phyloP scores from a whole-genome alignment of 2,113 vertebrate species.

The Limnothrissa miodon region DNA sequence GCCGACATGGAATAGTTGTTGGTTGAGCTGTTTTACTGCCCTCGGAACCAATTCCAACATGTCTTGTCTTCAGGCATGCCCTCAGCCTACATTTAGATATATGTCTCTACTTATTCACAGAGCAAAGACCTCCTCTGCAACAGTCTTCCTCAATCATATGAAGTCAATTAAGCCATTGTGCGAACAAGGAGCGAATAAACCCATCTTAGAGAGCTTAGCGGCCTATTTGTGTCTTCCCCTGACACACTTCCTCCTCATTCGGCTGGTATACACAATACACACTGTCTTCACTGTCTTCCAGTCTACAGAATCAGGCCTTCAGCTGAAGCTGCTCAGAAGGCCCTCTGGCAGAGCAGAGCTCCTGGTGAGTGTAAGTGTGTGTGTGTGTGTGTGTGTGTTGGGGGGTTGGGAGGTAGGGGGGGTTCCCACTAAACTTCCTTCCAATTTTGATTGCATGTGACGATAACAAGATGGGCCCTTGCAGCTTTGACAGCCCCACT shows the following conservation, averaged over 20 bases:
- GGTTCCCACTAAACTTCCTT: conserved; percentile 12
- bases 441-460: conserved; percentile 24
- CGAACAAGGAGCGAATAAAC: not conserved
- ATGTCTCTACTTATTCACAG: too few relatives aligned
- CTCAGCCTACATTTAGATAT: not conserved
- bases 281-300: not conserved
- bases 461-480: conserved; percentile 31
- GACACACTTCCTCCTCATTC: conserved; percentile 5
- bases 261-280: not conserved
- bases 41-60: not conserved
- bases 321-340: not conserved
- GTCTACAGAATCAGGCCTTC: not conserved
- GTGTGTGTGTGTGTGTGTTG: too few relatives aligned
- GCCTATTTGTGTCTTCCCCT: not conserved
- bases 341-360: not conserved
- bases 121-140: not conserved
- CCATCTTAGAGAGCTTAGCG: not conserved
- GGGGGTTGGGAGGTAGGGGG: too few relatives aligned
- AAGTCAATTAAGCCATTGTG: not conserved
- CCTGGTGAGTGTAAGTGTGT: not conserved
- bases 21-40: not conserved
- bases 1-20: not conserved
- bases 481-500: conserved; percentile 27
- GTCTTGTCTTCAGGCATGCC: not conserved
- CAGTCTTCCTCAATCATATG: not conserved